A percentile compares a stretch with the other conserved stretches of the same genome.
Conservation (phyloP, 2,113 vertebrate species). For the Passer montanus region DNA sequence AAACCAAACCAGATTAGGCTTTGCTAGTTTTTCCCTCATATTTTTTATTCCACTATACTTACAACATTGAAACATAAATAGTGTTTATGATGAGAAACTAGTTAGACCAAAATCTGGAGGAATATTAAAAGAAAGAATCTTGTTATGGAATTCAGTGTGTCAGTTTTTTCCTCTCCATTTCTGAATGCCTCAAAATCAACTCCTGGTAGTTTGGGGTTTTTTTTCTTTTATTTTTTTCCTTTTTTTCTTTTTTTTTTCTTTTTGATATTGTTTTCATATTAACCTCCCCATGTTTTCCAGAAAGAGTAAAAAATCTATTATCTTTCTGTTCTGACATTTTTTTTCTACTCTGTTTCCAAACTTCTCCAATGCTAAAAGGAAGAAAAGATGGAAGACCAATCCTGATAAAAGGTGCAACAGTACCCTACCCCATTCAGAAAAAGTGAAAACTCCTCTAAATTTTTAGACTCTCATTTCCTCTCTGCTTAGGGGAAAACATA, state of each 20-base stretch:
- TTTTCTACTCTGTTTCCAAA: not conserved
- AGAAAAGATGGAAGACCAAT: not conserved
- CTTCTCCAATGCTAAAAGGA: not conserved
- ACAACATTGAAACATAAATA: not conserved
- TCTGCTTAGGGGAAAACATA: not conserved
- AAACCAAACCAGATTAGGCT: not conserved
- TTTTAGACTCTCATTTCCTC: not conserved
- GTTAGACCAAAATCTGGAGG: not conserved
- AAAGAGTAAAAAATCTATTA: not conserved
- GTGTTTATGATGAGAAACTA: not conserved
- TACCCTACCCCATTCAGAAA: rapidly evolving
- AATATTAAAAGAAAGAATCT: not conserved
- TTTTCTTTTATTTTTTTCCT: not conserved
- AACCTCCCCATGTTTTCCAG: not conserved
- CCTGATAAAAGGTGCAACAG: not conserved
- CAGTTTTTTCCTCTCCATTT: not conserved
- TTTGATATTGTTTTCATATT: not conserved
- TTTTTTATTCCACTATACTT: not conserved
- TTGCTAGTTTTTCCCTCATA: not conserved
- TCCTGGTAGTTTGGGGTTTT: not conserved
- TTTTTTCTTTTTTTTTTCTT: rapidly evolving
- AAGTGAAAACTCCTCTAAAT: not conserved
- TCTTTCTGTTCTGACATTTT: not conserved
- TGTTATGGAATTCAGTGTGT: not conserved
- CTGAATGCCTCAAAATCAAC: not conserved